Evolutionary conservation across 2,888 invertebrate genomes (phyloP).

Genomic region (Sylvicola fuscatus): DNA sequence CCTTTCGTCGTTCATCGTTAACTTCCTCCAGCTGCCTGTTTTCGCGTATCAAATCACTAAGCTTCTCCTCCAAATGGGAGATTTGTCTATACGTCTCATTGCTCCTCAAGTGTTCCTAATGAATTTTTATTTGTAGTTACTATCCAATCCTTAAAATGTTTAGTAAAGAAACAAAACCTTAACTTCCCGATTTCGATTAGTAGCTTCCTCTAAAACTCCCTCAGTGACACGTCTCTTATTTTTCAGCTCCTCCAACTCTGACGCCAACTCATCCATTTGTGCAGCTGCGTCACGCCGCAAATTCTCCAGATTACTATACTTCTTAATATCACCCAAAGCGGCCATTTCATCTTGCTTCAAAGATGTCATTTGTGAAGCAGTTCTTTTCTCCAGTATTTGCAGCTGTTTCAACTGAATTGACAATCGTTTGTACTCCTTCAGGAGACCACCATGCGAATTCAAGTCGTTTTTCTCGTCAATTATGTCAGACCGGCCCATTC

Average conservation of each 20-base stretch:
- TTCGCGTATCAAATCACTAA: constrained; percentile 9
- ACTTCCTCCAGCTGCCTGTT: constrained; percentile 9
- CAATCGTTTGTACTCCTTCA: constrained; percentile 11
- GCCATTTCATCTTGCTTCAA: constrained; percentile 7
- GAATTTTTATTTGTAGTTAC: neutral
- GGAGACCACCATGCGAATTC: constrained; percentile 9
- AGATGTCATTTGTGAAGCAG: constrained; percentile 8
- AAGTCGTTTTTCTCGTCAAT: constrained; percentile 8
- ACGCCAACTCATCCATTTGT: constrained; percentile 9
- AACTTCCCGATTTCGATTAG: constrained; percentile 8
- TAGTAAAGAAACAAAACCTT: constrained; percentile 7
- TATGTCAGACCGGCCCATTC: constrained; percentile 3
- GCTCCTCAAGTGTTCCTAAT: constrained; percentile 7
- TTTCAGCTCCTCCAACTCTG: constrained; percentile 9
- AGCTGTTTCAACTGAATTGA: constrained; percentile 11
- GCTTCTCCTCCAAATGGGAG: constrained; percentile 11
- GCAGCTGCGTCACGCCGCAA: constrained; percentile 10
- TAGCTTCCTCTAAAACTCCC: constrained; percentile 9
- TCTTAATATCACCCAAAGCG: constrained; percentile 8
- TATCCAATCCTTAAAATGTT: neutral
- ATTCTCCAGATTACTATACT: constrained; percentile 7
- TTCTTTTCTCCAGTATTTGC: constrained; percentile 11
- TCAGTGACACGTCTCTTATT: constrained; percentile 11
- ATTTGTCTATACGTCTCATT: constrained; percentile 12
- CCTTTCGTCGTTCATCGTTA: constrained; percentile 6